Evolutionary conservation across 1,140 invertebrate species (phyloP).

Genomic region (Piezodorus guildinii): DNA sequence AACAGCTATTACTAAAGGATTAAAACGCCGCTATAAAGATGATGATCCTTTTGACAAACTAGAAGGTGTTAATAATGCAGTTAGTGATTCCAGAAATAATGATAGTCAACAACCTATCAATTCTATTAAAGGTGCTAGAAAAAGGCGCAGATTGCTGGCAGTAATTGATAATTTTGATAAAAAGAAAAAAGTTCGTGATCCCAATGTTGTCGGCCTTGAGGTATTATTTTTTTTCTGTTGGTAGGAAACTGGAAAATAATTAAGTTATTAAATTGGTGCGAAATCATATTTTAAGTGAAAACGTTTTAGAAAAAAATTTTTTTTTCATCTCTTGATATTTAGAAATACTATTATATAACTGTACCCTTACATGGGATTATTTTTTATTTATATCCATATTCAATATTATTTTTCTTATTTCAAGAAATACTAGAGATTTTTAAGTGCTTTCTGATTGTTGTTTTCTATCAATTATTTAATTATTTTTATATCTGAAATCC

Average conservation of each 20-base stretch:
- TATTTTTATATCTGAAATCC: too few species aligned
- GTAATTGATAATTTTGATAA: slow-evolving; percentile 33
- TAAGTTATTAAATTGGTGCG: too few species aligned
- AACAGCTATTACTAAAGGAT: slow-evolving; percentile 70
- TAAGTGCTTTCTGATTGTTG: too few species aligned
- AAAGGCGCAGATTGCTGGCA: slow-evolving; percentile 36
- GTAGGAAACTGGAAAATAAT: not conserved
- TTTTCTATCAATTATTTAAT: too few species aligned
- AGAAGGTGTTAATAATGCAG: slow-evolving; percentile 30
- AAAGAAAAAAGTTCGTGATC: slow-evolving; percentile 41
- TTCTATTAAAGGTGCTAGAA: slow-evolving; percentile 29
- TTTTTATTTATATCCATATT: too few species aligned
- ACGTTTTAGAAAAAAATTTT: too few species aligned
- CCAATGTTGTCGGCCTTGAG: slow-evolving; percentile 55
- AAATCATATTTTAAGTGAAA: too few species aligned
- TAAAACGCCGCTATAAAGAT: slow-evolving; percentile 46
- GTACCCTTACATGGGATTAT: too few species aligned
- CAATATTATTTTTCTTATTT: too few species aligned
- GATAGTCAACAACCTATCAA: slow-evolving; percentile 6
- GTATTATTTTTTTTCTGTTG: slow-evolving; percentile 30
- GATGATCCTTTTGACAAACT: not conserved
- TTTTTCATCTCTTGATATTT: too few species aligned
- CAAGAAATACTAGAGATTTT: too few species aligned
- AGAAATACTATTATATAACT: too few species aligned
- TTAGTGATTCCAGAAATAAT: not conserved